Evolutionary conservation across 2,888 invertebrate genomes (phyloP).

Genomic region (Orthonychiurus folsomi): DNA sequence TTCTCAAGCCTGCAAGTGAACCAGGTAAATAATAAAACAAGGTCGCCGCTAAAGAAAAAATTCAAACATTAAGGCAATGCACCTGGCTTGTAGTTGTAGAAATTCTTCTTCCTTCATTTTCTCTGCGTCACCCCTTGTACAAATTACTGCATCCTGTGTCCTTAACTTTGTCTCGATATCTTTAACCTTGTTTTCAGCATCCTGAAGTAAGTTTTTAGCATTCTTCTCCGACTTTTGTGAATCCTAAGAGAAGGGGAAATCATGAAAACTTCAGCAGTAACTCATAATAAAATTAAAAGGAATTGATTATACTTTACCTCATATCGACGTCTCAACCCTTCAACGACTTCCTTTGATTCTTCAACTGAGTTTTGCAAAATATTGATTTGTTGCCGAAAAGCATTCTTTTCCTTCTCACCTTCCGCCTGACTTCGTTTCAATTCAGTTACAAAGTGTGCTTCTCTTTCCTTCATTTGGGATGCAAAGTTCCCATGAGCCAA

Average conservation of each 20-base stretch:
- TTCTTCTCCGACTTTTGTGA: conserved; percentile 27
- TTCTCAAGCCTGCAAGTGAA: not conserved
- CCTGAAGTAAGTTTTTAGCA: conserved; percentile 25
- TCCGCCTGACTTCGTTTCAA: conserved; percentile 22
- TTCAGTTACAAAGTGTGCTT: conserved; percentile 24
- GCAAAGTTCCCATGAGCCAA: conserved; percentile 6
- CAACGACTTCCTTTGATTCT: conserved; percentile 21
- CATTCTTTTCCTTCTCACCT: conserved; percentile 21
- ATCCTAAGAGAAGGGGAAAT: conserved; percentile 16
- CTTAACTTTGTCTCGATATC: conserved; percentile 53
- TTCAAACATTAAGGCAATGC: no score
- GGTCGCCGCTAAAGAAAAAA: no score
- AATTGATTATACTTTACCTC: no score
- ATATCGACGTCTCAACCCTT: conserved; percentile 9
- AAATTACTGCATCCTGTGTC: conserved; percentile 45
- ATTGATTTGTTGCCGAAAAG: conserved; percentile 22
- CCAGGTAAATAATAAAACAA: no score
- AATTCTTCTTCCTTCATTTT: not conserved
- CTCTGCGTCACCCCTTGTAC: not conserved
- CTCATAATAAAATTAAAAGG: conserved; percentile 1
- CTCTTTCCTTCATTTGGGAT: conserved; percentile 37
- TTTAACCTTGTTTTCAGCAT: conserved; percentile 18
- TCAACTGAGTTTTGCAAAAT: conserved; percentile 22
- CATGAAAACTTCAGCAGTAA: not conserved
- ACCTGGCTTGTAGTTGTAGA: not conserved